Evolutionary conservation across 2,113 vertebrate genomes (phyloP).

Genomic region (Mastomys natalensis): DNA sequence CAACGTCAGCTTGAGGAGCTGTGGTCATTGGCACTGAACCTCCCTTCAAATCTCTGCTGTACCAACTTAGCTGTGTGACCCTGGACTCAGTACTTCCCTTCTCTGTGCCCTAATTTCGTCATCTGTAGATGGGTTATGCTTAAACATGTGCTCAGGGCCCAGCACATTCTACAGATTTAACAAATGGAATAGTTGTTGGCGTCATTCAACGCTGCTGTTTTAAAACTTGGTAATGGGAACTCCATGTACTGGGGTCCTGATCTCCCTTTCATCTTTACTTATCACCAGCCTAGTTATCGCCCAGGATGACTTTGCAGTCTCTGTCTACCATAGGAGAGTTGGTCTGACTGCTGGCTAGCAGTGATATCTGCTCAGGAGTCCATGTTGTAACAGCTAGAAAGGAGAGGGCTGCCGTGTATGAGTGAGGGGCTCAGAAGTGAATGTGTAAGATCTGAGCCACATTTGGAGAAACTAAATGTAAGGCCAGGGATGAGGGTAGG

Average conservation of each 20-base stretch:
- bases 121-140: neutral
- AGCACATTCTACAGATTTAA: neutral
- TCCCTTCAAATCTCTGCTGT: neutral
- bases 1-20: neutral
- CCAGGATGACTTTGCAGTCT: neutral
- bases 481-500: neutral
- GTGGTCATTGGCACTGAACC: neutral
- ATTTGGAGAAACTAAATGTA: neutral
- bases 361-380: neutral
- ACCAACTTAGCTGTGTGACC: neutral
- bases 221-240: neutral
- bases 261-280: neutral
- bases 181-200: neutral
- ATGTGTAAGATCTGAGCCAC: neutral
- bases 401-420: neutral
- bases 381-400: neutral
- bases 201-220: neutral
- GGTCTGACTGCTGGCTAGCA: neutral
- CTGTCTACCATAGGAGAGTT: neutral
- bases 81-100: neutral
- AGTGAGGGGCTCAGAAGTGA: neutral
- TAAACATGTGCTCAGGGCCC: neutral
- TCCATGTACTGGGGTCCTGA: neutral
- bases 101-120: neutral
- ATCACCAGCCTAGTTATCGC: neutral